phyloP scores from a whole-genome alignment of 1,140 invertebrate genomes.

The Hylyphantes graminicola region DNA sequence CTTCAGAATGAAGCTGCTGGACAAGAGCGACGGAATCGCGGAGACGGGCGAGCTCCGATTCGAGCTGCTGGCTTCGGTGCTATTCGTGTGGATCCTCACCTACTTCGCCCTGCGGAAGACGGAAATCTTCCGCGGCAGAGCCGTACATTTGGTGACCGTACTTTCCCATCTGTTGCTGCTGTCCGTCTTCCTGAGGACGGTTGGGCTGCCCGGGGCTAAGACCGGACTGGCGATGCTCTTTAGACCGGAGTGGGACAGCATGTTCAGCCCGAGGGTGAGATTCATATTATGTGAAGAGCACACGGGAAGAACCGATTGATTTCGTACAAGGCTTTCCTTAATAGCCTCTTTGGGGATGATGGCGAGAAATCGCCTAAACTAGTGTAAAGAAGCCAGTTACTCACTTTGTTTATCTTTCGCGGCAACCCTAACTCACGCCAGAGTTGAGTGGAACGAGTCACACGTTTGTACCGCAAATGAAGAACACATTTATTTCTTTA shows the following conservation, averaged over 20 bases:
- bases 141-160: constrained; percentile 37
- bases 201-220: constrained; percentile 71
- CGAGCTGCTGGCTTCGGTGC: constrained; percentile 86
- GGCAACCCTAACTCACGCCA: too few species aligned
- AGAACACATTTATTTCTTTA: too few species aligned
- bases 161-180: constrained; percentile 44
- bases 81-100: constrained; percentile 89
- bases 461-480: too few species aligned
- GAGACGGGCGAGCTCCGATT: constrained; percentile 83
- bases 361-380: too few species aligned
- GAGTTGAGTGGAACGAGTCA: too few species aligned
- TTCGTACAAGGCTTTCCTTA: too few species aligned
- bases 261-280: constrained; percentile 49
- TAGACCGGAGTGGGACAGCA: constrained; percentile 45
- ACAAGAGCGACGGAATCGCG: constrained; percentile 84
- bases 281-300: not conserved
- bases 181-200: constrained; percentile 42
- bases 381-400: too few species aligned
- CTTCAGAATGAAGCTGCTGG: constrained; percentile 83
- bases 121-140: constrained; percentile 69
- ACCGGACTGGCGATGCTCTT: constrained; percentile 32
- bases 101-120: constrained; percentile 95
- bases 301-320: too few species aligned
- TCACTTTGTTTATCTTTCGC: too few species aligned
- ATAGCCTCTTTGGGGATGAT: too few species aligned